phyloP scores from a whole-genome alignment of 2,797 vertebrate genomes.

The Brotula barbata region DNA sequence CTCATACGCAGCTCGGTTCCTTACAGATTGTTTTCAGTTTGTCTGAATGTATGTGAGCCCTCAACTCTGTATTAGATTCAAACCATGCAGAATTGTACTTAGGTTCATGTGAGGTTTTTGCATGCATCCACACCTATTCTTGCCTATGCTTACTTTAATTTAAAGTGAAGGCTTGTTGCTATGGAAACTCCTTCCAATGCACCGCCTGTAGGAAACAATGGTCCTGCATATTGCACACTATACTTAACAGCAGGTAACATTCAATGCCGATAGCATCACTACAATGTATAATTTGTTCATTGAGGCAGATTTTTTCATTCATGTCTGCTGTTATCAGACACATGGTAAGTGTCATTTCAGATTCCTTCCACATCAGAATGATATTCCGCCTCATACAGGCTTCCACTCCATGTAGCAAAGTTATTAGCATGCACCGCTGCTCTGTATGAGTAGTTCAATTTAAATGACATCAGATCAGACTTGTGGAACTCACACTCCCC shows the following conservation, averaged over 20 bases:
- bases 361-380: slow-evolving; percentile 13
- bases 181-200: slow-evolving; percentile 76
- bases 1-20: slow-evolving; percentile 47
- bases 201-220: slow-evolving; percentile 66
- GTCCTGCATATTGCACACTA: slow-evolving; percentile 67
- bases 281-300: slow-evolving; percentile 17
- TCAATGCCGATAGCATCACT: slow-evolving; percentile 44
- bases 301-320: slow-evolving; percentile 49
- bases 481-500: slow-evolving; percentile 18
- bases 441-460: slow-evolving; percentile 23
- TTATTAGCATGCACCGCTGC: slow-evolving; percentile 27
- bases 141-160: slow-evolving; percentile 67
- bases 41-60: slow-evolving; percentile 24
- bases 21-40: slow-evolving; percentile 62
- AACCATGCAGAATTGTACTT: slow-evolving; percentile 25
- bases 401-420: slow-evolving; percentile 1
- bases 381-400: slow-evolving; percentile 18
- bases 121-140: slow-evolving; percentile 45
- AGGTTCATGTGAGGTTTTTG: slow-evolving; percentile 29
- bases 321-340: slow-evolving; percentile 25
- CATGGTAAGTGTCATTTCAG: slow-evolving; percentile 10
- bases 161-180: slow-evolving; percentile 78
- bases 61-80: slow-evolving; percentile 36
- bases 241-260: slow-evolving; percentile 59
- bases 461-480: slow-evolving; percentile 41